Percentiles rank a stretch among this genome's conserved stretches.
Conservation (phyloP, 1,140 invertebrate species). For the Amyelois transitella region DNA sequence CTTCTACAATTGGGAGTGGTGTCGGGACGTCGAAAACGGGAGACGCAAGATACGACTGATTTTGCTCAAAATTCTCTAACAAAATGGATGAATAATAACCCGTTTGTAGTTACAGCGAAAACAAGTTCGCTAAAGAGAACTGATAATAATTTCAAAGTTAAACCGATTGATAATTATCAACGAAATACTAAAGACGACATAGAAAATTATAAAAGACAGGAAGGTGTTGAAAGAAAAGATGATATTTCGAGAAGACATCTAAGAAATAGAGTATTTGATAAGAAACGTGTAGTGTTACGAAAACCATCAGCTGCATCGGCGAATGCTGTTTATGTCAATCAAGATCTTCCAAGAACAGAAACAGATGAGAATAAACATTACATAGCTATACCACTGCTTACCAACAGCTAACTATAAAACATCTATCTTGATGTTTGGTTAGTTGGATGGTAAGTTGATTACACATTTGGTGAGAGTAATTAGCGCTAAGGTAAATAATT, state of each 20-base stretch:
- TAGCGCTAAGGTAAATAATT: slow-evolving; percentile 7
- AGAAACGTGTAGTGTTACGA: neutral
- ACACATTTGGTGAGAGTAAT: neutral
- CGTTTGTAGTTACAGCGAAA: neutral
- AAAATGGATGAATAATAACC: neutral
- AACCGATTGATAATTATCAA: neutral
- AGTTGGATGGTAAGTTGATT: neutral
- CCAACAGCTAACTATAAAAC: neutral
- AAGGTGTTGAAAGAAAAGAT: neutral
- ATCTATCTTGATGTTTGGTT: neutral
- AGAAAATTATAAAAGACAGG: neutral
- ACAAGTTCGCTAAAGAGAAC: neutral
- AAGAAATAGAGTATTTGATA: neutral
- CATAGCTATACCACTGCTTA: neutral
- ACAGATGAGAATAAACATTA: slow-evolving; percentile 8
- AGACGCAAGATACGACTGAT: slow-evolving; percentile 33
- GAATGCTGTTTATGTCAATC: neutral
- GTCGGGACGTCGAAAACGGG: slow-evolving; percentile 67
- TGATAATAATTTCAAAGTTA: neutral
- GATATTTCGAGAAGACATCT: neutral
- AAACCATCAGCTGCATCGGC: neutral
- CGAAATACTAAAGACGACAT: neutral
- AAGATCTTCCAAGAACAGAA: neutral
- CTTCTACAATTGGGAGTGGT: slow-evolving; percentile 84
- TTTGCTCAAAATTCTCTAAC: neutral